These are phyloP conservation scores for Aplochiton taeniatus DNA, from an alignment of 2,797 vertebrate species.

Conservation along the genomic window DNA sequence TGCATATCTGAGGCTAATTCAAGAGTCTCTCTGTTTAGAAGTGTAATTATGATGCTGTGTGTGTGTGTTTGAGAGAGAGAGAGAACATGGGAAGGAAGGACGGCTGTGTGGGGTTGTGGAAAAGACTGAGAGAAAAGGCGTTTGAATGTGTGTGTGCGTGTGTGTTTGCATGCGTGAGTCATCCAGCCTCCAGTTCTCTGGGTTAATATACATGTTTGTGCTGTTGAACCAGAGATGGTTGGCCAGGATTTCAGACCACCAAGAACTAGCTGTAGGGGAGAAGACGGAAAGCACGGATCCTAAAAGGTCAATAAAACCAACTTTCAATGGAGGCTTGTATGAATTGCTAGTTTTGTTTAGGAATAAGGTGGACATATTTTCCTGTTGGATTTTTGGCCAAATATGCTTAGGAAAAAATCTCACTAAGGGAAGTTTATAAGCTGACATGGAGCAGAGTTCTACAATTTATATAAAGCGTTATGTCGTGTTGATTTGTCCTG, in stretches of 20 bases:
- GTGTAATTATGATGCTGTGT: background rate
- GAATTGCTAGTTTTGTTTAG: background rate
- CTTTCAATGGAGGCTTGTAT: background rate
- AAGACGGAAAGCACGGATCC: background rate
- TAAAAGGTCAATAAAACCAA: background rate
- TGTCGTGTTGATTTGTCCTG: too few relatives aligned
- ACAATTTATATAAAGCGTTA: too few relatives aligned
- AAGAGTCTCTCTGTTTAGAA: background rate
- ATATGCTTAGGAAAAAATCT: too few relatives aligned
- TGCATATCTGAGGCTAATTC: background rate
- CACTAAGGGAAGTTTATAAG: too few relatives aligned
- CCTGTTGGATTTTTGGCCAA: too few relatives aligned
- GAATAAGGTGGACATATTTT: background rate
- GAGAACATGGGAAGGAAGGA: too few relatives aligned
- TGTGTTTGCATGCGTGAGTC: constrained; percentile 4
- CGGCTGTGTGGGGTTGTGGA: too few relatives aligned
- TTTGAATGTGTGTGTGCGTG: too few relatives aligned
- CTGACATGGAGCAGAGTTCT: too few relatives aligned
- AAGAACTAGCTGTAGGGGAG: background rate
- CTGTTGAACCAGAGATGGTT: background rate
- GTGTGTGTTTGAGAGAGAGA: background rate
- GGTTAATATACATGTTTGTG: constrained; percentile 8
- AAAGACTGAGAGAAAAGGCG: too few relatives aligned
- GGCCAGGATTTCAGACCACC: constrained; percentile 8
- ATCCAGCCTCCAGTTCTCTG: background rate